These are phyloP conservation scores for Thecocarcelia acutangulata DNA, from an alignment of 2,888 invertebrate species.

Conservation along the genomic window DNA sequence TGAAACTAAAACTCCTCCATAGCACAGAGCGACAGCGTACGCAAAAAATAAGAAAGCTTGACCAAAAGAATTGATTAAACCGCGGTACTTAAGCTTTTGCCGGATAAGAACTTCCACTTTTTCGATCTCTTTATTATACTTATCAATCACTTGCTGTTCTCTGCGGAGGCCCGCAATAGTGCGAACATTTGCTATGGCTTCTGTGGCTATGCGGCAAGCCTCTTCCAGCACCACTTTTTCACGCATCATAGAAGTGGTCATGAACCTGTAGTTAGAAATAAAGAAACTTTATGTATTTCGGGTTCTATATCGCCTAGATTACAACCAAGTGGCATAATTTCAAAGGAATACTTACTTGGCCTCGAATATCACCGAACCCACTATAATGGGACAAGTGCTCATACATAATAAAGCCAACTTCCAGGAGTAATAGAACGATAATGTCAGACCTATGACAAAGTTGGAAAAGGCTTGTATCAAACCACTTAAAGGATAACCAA, in stretches of 20 bases:
- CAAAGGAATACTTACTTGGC: constrained; percentile 80
- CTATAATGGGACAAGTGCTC: constrained; percentile 86
- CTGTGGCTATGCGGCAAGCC: constrained; percentile 88
- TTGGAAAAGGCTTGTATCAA: constrained; percentile 87
- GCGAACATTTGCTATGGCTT: constrained; percentile 88
- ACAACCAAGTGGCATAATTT: too few species aligned
- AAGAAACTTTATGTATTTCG: background rate
- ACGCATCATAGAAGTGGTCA: constrained; percentile 84
- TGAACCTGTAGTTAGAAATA: constrained; percentile 79
- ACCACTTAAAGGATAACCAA: constrained; percentile 87
- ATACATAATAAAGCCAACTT: constrained; percentile 87
- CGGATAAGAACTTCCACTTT: constrained; percentile 82
- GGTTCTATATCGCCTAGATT: too few species aligned
- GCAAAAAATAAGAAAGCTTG: constrained; percentile 88
- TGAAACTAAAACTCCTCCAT: constrained; percentile 87
- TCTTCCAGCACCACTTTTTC: constrained; percentile 86
- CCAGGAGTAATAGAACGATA: constrained; percentile 87
- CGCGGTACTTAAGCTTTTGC: constrained; percentile 85
- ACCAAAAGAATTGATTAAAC: constrained; percentile 87
- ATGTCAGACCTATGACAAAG: constrained; percentile 84
- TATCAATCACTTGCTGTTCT: constrained; percentile 84
- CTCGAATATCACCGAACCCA: constrained; percentile 86
- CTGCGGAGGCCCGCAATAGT: constrained; percentile 87
- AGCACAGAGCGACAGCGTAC: constrained; percentile 87
- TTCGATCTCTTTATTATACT: constrained; percentile 84